Evolutionary conservation across 1,140 invertebrate genomes (phyloP).

Genomic region (Drosophila elegans): DNA sequence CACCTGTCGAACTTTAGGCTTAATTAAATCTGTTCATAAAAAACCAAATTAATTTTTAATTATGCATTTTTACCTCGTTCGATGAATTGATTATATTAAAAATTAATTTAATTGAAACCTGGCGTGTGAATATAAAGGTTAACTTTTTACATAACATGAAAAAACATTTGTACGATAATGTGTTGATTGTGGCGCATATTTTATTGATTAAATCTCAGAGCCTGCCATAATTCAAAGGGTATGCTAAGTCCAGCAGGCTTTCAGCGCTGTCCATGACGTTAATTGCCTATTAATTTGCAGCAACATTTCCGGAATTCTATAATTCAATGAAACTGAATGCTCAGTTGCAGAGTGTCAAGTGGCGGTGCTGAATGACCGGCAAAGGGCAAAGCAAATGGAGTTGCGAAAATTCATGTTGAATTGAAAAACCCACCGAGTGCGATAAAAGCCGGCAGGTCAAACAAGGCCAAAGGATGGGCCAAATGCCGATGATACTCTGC

Average conservation of each 20-base stretch:
- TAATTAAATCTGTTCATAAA: constrained; percentile 24
- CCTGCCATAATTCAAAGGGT: constrained; percentile 30
- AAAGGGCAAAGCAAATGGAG: constrained; percentile 11
- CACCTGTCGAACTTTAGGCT: too few species aligned
- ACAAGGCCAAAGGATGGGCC: background rate
- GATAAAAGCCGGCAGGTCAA: background rate
- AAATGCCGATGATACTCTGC: constrained; percentile 24
- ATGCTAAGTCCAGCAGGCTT: constrained; percentile 17
- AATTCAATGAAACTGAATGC: constrained; percentile 42
- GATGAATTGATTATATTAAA: constrained; percentile 45
- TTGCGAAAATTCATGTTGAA: constrained; percentile 1
- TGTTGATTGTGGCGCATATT: constrained; percentile 5
- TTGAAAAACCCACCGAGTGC: constrained; percentile 10
- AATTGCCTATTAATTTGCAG: constrained; percentile 73
- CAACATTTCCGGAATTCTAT: constrained; percentile 51
- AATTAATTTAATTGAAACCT: constrained; percentile 46
- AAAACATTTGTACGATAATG: background rate
- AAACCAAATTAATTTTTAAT: constrained; percentile 41
- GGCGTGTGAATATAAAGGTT: constrained; percentile 13
- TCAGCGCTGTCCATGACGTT: constrained; percentile 43
- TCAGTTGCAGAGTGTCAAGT: constrained; percentile 30
- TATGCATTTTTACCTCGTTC: constrained; percentile 34
- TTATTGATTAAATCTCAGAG: constrained; percentile 23
- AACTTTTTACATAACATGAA: constrained; percentile 1
- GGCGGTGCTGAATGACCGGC: constrained; percentile 2